Evolutionary conservation across 2,113 vertebrate genomes (phyloP).

Genomic region (Rhodinocichla rosea): DNA sequence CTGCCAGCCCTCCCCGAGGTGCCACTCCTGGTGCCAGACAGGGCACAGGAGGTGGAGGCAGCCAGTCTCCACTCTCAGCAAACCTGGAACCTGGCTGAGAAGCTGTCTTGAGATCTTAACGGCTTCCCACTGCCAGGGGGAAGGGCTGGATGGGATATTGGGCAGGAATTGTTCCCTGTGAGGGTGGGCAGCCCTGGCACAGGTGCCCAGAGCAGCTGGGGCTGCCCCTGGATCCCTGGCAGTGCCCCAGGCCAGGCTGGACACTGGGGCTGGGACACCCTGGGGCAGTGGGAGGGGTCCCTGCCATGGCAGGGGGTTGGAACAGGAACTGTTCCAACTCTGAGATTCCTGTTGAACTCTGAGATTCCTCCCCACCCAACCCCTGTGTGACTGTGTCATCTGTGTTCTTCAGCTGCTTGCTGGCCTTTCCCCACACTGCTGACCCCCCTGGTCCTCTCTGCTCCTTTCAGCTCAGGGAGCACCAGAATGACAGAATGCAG

Average conservation of each 20-base stretch:
- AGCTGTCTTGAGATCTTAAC: background rate
- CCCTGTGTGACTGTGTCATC: background rate
- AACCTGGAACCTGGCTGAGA: background rate
- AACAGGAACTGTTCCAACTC: background rate
- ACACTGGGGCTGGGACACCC: accelerated
- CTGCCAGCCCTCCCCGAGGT: background rate
- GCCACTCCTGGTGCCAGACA: accelerated
- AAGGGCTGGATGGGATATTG: accelerated
- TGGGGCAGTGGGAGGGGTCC: background rate
- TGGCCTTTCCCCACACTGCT: accelerated
- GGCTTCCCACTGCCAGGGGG: background rate
- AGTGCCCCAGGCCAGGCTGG: background rate
- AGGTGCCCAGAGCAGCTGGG: background rate
- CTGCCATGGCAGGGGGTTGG: background rate
- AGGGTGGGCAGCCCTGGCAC: background rate
- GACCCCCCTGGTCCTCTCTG: background rate
- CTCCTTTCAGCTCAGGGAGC: accelerated
- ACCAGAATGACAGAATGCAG: background rate
- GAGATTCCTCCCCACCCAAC: background rate
- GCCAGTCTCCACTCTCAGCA: too few relatives aligned
- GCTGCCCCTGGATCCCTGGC: background rate
- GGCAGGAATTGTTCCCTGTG: accelerated
- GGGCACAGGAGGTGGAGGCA: background rate
- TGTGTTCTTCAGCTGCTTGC: background rate
- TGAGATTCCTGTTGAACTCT: background rate